Base-by-base conservation (phyloP, 92 coral and sea anemone genomes). In the Heteractis magnifica region DNA sequence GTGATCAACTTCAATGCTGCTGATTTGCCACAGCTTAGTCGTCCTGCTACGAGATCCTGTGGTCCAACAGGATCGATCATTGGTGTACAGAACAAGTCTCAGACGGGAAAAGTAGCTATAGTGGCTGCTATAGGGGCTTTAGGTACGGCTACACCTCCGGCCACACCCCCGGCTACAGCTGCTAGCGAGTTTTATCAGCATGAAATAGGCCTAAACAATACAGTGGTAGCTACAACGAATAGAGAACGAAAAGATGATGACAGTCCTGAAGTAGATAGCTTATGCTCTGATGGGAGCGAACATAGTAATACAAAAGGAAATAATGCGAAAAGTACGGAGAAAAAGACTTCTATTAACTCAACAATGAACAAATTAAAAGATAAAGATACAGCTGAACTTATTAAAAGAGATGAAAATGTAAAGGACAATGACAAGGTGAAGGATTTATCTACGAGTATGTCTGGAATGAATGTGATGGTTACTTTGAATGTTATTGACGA, bases 1-100 rank as follows among this genome's bases (percentile, higher is more conserved):
- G 91, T 93, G n/a, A 92, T 93, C 41, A 93, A 87, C 84, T 89
- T 93, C 55, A 87, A 81, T 76, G 87, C 95, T 11, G 81, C 82
- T 75, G 89, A 81, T 34, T 77, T 93, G 18, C 97, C 97, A 8
- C 90, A 87, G 1, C 60, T 72, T 0, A 77, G 82, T 52, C 93
- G 88, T 6, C 90, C 92, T 18, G 95, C 89, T 23, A 87, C 90
- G 9, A 79, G 91, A 62, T 82, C 77, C 34, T 86, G 93, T 49
- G 56, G 65, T 9, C 86, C 83, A 6, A 90, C 89, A 49, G 93
- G 90, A 9, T 65, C 87, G 6, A 92, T 84, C 11, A 71, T 77
- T 49, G 88, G 85, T 16, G 83, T 78, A 15, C 91, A 82, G 79
- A 93, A 82, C 79, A 88, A 83, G 76, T 58, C 88, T 4, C 84